Evolutionary conservation across 2,113 vertebrate species (phyloP).

Genomic region (Colius striatus): DNA sequence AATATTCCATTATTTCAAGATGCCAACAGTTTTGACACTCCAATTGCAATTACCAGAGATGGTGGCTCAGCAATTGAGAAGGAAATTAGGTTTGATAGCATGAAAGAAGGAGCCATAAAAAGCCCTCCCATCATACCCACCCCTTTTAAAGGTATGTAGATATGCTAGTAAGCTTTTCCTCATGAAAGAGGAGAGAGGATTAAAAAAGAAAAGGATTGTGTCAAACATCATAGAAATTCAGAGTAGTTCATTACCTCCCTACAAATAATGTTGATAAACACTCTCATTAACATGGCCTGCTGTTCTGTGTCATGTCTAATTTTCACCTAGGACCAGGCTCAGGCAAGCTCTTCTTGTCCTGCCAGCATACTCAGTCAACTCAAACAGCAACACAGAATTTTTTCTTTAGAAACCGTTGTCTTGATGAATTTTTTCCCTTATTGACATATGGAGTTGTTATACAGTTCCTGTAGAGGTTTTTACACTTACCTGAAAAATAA

Average conservation of each 20-base stretch:
- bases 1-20: conserved; percentile 50
- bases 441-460: neutral
- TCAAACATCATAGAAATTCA: neutral
- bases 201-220: neutral
- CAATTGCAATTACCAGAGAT: conserved; percentile 51
- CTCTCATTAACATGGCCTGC: conserved; percentile 10
- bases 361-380: neutral
- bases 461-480: neutral
- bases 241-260: conserved; percentile 3
- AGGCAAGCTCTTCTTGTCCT: neutral
- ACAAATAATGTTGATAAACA: conserved; percentile 19
- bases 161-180: conserved; percentile 27
- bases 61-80: conserved; percentile 53
- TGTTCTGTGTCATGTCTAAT: neutral
- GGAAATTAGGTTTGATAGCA: conserved; percentile 44
- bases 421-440: neutral
- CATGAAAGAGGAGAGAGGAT: too few relatives aligned
- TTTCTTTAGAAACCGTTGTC: neutral
- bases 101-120: neutral
- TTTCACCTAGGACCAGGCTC: neutral
- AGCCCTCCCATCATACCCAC: neutral
- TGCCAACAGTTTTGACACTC: conserved; percentile 50
- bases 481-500: neutral
- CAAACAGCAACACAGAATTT: neutral
- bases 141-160: conserved; percentile 10